Percentiles rank a stretch among this genome's conserved stretches.
These are phyloP conservation scores for Philaethria dido DNA, from an alignment of 2,888 invertebrate genomes.

Conservation along the genomic window DNA sequence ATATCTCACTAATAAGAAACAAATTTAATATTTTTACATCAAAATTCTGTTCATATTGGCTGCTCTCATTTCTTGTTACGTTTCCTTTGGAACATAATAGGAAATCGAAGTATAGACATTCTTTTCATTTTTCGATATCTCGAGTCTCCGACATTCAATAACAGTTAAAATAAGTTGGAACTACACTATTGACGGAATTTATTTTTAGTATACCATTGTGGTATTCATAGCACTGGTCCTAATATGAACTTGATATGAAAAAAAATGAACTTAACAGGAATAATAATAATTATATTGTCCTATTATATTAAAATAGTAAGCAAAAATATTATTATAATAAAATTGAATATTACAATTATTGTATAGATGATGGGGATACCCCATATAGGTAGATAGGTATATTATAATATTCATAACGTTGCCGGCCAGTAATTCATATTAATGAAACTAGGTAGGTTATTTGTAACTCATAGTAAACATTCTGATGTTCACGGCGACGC, in stretches of 20 bases:
- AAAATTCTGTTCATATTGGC: conserved; percentile 24
- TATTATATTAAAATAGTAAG: neutral
- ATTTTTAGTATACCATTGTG: conserved; percentile 5
- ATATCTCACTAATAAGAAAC: neutral
- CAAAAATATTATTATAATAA: neutral
- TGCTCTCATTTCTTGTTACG: conserved; percentile 19
- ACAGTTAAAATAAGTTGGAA: conserved; percentile 34
- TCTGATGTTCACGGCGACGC: too few relatives aligned
- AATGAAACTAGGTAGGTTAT: too few relatives aligned
- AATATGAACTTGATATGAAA: neutral
- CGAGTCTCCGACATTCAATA: conserved; percentile 31
- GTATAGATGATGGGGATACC: too few relatives aligned
- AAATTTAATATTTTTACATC: conserved; percentile 7
- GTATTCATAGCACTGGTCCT: neutral
- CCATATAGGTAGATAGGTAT: too few relatives aligned
- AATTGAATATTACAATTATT: neutral
- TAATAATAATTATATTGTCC: neutral
- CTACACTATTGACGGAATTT: neutral
- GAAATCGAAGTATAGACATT: conserved; percentile 33
- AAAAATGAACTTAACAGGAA: neutral
- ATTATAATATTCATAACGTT: too few relatives aligned
- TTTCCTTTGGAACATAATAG: conserved; percentile 33
- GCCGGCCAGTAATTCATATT: too few relatives aligned
- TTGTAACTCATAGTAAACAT: too few relatives aligned
- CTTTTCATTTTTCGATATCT: conserved; percentile 32